Conservation (phyloP, 37 sponge, comb jelly and placozoan genomes). For the Bolinopsis microptera region DNA sequence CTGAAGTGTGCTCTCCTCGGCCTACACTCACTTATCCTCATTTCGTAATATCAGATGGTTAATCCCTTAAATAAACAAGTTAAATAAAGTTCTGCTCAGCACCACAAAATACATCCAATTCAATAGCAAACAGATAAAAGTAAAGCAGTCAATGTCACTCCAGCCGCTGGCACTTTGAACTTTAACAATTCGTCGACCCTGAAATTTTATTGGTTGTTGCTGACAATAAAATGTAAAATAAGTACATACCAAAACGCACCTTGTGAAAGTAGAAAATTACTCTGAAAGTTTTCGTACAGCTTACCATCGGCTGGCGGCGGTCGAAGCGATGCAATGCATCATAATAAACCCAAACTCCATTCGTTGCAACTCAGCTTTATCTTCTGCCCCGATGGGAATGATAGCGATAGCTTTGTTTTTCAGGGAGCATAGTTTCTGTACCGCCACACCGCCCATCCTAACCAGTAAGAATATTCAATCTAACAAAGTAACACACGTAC, state of each 20-base stretch:
- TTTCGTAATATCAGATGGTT: too few species aligned
- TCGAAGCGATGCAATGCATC: constrained; percentile 30
- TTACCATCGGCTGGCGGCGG: constrained; percentile 56
- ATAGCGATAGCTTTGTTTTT: background rate
- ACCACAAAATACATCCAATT: too few species aligned
- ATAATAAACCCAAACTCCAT: constrained; percentile 45
- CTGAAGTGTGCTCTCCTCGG: too few species aligned
- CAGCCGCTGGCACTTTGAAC: constrained; percentile 53
- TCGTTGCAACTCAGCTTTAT: background rate
- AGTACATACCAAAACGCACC: too few species aligned
- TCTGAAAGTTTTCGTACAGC: too few species aligned
- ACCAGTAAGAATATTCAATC: background rate
- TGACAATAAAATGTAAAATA: too few species aligned
- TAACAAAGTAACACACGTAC: too few species aligned
- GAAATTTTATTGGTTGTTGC: too few species aligned
- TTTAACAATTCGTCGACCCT: constrained; percentile 60
- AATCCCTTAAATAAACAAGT: background rate
- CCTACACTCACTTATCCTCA: too few species aligned
- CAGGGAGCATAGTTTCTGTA: background rate
- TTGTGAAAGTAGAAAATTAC: too few species aligned
- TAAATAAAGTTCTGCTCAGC: too few species aligned
- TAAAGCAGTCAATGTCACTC: constrained; percentile 2
- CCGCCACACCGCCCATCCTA: background rate
- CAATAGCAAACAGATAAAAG: constrained; percentile 29
- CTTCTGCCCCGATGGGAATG: background rate